These are phyloP conservation scores for Falco rusticolus DNA, from an alignment of 2,797 vertebrate species.

Conservation along the genomic window DNA sequence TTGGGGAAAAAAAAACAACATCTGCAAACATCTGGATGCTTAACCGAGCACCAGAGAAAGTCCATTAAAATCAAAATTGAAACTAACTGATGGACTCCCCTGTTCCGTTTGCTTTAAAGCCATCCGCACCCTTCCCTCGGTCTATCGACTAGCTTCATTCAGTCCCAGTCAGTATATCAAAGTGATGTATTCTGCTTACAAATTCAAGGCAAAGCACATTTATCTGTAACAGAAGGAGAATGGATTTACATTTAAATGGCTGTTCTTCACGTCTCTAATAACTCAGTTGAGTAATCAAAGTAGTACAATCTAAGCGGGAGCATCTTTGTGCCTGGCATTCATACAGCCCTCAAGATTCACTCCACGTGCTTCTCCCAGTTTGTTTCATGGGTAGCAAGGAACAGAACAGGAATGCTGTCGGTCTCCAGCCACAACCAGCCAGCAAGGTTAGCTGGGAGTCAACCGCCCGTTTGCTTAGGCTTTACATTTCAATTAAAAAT, in stretches of 20 bases:
- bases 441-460: neutral
- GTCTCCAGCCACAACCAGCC: neutral
- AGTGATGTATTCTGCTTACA: constrained; percentile 37
- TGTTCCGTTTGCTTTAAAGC: neutral
- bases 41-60: constrained; percentile 46
- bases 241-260: constrained; percentile 59
- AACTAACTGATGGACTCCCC: constrained; percentile 21
- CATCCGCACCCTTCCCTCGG: neutral
- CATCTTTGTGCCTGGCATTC: neutral
- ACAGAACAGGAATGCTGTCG: neutral
- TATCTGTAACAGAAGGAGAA: constrained; percentile 14
- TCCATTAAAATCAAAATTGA: constrained; percentile 61
- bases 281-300: constrained; percentile 51
- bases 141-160: constrained; percentile 24
- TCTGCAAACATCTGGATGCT: constrained; percentile 9
- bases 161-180: neutral
- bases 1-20: neutral
- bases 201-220: constrained; percentile 55
- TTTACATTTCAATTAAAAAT: neutral
- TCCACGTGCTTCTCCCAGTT: neutral
- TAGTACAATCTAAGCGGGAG: neutral
- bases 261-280: constrained; percentile 46
- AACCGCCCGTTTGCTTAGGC: neutral
- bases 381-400: neutral
- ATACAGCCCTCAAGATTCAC: neutral